Evolutionary conservation across 2,113 vertebrate genomes (phyloP).

Genomic region (Pangasianodon hypophthalmus): DNA sequence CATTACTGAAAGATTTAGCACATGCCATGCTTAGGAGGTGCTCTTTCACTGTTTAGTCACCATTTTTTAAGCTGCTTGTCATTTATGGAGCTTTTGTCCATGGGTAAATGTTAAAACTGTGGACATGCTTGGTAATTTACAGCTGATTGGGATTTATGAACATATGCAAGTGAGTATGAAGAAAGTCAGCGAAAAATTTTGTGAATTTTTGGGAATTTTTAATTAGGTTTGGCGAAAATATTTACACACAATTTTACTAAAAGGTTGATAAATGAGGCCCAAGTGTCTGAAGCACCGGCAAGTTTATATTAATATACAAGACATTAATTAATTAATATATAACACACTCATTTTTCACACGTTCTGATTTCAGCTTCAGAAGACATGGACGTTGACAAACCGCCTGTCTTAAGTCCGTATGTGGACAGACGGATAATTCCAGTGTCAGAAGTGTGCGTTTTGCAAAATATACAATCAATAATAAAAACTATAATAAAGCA

Average conservation of each 20-base stretch:
- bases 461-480: not conserved
- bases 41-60: not conserved
- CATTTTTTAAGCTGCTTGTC: not conserved
- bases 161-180: too few relatives aligned
- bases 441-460: slow-evolving; percentile 84
- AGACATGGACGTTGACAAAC: slow-evolving; percentile 76
- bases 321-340: too few relatives aligned
- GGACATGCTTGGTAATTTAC: not conserved
- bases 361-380: slow-evolving; percentile 62
- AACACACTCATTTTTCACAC: not conserved
- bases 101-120: not conserved
- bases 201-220: not conserved
- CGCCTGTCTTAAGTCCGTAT: slow-evolving; percentile 54
- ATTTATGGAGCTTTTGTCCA: not conserved
- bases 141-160: not conserved
- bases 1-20: not conserved
- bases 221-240: not conserved
- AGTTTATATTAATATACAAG: not conserved
- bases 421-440: slow-evolving; percentile 81
- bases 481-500: not conserved
- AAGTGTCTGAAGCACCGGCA: not conserved
- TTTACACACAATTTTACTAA: not conserved
- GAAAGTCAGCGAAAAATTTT: not conserved
- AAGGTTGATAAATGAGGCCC: not conserved
- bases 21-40: not conserved